A percentile compares a stretch with the other conserved stretches of the same genome.
These are phyloP conservation scores for Silurus meridionalis DNA, from an alignment of 2,113 vertebrate genomes.

Conservation along the genomic window DNA sequence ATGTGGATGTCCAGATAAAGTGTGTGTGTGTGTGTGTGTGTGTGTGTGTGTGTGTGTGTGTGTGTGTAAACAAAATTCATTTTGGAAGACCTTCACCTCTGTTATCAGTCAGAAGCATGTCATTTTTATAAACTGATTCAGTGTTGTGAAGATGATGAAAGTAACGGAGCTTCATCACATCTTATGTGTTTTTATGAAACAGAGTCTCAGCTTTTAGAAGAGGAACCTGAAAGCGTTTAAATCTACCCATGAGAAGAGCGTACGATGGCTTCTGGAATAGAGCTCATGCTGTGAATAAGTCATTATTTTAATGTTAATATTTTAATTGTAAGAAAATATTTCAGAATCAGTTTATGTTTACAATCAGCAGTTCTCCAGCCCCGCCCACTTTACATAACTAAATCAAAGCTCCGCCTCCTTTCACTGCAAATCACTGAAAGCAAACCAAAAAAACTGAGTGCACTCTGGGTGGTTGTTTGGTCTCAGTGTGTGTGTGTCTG, in stretches of 20 bases:
- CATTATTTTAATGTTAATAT: background rate
- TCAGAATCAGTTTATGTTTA: background rate
- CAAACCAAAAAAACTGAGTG: background rate
- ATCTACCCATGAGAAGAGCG: background rate
- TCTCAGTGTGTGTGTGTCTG: background rate
- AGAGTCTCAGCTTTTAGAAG: background rate
- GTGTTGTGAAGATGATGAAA: background rate
- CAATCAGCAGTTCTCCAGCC: background rate
- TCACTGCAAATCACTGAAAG: background rate
- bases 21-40: background rate
- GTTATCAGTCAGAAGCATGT: background rate
- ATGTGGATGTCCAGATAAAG: background rate
- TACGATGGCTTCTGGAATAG: background rate
- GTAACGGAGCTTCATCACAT: background rate
- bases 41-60: background rate
- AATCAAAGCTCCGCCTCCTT: background rate
- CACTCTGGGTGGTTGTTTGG: background rate
- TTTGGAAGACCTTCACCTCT: background rate
- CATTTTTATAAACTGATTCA: background rate
- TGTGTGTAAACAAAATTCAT: background rate
- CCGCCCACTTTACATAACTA: background rate
- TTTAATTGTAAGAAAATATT: background rate
- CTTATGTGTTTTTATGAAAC: background rate
- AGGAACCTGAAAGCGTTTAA: background rate
- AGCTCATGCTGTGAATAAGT: background rate